phyloP scores from a whole-genome alignment of 2,797 vertebrate genomes.

The Heterohyrax brucei region DNA sequence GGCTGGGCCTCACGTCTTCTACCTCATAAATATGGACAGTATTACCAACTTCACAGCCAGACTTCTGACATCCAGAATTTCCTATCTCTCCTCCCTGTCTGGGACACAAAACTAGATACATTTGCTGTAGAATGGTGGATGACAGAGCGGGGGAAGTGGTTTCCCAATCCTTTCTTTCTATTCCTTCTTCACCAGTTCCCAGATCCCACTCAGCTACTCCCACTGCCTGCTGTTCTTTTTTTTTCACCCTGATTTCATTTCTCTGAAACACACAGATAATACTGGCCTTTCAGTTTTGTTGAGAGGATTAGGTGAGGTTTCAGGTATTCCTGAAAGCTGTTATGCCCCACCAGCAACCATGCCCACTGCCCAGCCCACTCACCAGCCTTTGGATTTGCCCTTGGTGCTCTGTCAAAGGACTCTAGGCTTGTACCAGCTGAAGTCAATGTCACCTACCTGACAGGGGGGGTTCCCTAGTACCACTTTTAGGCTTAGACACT shows the following conservation, averaged over 20 bases:
- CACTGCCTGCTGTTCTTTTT: not conserved
- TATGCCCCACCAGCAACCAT: fast-evolving
- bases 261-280: not conserved
- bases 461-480: not conserved
- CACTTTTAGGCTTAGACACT: not conserved
- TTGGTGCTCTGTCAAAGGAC: not conserved
- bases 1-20: not conserved
- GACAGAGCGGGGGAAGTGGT: too few species aligned
- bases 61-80: not conserved
- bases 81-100: not conserved
- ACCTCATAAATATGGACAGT: not conserved
- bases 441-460: not conserved
- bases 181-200: not conserved
- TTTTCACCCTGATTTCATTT: not conserved
- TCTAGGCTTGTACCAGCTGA: not conserved
- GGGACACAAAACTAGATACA: not conserved
- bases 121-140: fast-evolving
- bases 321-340: not conserved
- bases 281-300: conserved; percentile 32
- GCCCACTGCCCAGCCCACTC: not conserved
- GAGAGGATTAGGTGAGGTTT: not conserved
- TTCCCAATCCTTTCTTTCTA: too few species aligned
- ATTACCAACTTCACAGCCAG: not conserved
- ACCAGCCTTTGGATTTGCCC: not conserved
- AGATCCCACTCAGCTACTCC: not conserved